phyloP scores from a whole-genome alignment of 53 echinoderm and acorn worm genomes.

The Echinometra lucunter region DNA sequence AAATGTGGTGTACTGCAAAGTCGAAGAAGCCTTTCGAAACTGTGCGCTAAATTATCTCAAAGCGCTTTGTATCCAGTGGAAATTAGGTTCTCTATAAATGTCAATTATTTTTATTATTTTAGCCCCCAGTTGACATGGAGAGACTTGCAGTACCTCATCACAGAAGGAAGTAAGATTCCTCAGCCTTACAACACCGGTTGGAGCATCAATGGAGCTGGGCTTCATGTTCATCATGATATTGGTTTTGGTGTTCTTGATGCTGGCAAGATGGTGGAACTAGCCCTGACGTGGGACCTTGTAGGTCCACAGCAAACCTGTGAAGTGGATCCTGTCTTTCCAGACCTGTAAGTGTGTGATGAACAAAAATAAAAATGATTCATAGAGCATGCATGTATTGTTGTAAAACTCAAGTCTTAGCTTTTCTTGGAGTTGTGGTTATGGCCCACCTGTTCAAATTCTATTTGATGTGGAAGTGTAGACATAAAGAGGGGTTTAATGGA shows the following conservation, averaged over 20 bases:
- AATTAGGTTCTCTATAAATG: too few relatives aligned
- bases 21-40: too few relatives aligned
- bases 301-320: constrained; percentile 73
- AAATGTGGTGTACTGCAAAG: background rate
- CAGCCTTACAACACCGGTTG: constrained; percentile 84
- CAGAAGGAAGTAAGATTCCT: constrained; percentile 84
- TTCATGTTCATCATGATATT: constrained; percentile 88
- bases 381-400: background rate
- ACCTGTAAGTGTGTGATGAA: constrained; percentile 68
- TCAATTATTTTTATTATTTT: background rate
- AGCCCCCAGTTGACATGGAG: constrained; percentile 96
- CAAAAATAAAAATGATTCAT: background rate
- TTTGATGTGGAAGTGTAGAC: too few relatives aligned
- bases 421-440: background rate
- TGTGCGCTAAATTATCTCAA: too few relatives aligned
- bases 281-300: constrained; percentile 88
- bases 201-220: constrained; percentile 97
- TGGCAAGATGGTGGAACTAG: constrained; percentile 94
- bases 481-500: too few relatives aligned
- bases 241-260: constrained; percentile 95
- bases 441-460: background rate
- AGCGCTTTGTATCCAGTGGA: too few relatives aligned
- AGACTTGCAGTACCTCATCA: constrained; percentile 90
- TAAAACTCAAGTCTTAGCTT: background rate
- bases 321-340: constrained; percentile 25